phyloP scores from a whole-genome alignment of 2,888 invertebrate genomes.

The Chloroclysta siterata region DNA sequence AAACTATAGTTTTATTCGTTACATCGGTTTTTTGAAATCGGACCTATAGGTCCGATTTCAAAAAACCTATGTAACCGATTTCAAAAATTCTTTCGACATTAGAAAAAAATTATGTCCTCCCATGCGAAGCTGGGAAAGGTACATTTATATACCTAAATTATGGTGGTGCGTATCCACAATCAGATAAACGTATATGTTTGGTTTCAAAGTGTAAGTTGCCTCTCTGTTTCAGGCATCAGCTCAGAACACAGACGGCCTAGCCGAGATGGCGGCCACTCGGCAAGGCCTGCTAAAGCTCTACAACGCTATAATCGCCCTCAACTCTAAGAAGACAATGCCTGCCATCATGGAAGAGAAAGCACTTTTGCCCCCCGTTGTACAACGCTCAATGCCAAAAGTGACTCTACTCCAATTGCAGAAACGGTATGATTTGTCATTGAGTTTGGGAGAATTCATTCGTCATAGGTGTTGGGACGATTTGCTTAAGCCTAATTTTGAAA shows the following conservation, averaged over 20 bases:
- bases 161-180: too few relatives aligned
- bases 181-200: too few relatives aligned
- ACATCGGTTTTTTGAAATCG: too few relatives aligned
- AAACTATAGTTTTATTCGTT: too few relatives aligned
- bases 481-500: neutral
- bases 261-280: slow-evolving; percentile 85
- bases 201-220: neutral
- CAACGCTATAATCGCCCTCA: slow-evolving; percentile 84
- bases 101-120: too few relatives aligned
- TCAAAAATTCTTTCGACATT: too few relatives aligned
- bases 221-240: slow-evolving; percentile 62
- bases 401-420: slow-evolving; percentile 76
- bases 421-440: slow-evolving; percentile 60
- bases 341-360: slow-evolving; percentile 80
- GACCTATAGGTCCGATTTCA: too few relatives aligned
- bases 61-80: too few relatives aligned
- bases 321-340: slow-evolving; percentile 85
- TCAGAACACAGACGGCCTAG: slow-evolving; percentile 86
- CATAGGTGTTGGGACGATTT: neutral
- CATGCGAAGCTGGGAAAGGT: too few relatives aligned
- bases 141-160: too few relatives aligned
- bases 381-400: slow-evolving; percentile 73
- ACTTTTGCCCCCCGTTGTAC: slow-evolving; percentile 62
- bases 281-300: slow-evolving; percentile 87
- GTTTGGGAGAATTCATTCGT: neutral